These are phyloP conservation scores for Catocala nupta DNA, from an alignment of 2,888 invertebrate species.

Conservation along the genomic window DNA sequence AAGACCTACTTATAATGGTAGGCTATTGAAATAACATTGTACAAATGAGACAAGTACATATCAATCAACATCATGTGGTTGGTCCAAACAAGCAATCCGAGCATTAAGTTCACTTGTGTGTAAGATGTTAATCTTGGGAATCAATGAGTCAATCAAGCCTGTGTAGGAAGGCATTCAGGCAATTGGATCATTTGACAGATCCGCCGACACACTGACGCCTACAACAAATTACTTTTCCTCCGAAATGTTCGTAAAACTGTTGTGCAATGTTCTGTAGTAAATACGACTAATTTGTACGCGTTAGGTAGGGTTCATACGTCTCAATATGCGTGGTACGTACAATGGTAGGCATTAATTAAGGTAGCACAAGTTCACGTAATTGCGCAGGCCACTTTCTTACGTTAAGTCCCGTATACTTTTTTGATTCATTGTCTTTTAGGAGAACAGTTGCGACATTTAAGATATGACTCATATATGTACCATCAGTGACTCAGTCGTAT, in stretches of 20 bases:
- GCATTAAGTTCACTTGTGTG: slow-evolving; percentile 5
- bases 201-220: slow-evolving; percentile 36
- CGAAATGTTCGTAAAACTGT: slow-evolving; percentile 10
- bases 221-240: slow-evolving; percentile 35
- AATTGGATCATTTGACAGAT: slow-evolving; percentile 58
- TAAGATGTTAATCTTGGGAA: slow-evolving; percentile 50
- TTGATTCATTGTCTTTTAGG: slow-evolving; percentile 27
- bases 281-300: slow-evolving; percentile 9
- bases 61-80: background rate
- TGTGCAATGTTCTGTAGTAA: slow-evolving; percentile 6
- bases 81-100: too few relatives aligned
- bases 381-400: slow-evolving; percentile 1
- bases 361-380: slow-evolving; percentile 6
- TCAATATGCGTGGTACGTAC: slow-evolving; percentile 1
- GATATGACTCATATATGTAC: slow-evolving; percentile 30
- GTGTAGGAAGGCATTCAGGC: slow-evolving; percentile 31
- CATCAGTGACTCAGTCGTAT: slow-evolving; percentile 30
- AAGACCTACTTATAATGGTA: background rate
- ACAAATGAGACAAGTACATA: background rate
- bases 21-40: background rate
- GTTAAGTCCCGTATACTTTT: slow-evolving; percentile 17
- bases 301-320: slow-evolving; percentile 1
- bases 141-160: slow-evolving; percentile 46
- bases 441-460: slow-evolving; percentile 11
- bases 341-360: background rate